phyloP scores from a whole-genome alignment of 2,797 vertebrate genomes.

The Triplophysa yarkandensis region DNA sequence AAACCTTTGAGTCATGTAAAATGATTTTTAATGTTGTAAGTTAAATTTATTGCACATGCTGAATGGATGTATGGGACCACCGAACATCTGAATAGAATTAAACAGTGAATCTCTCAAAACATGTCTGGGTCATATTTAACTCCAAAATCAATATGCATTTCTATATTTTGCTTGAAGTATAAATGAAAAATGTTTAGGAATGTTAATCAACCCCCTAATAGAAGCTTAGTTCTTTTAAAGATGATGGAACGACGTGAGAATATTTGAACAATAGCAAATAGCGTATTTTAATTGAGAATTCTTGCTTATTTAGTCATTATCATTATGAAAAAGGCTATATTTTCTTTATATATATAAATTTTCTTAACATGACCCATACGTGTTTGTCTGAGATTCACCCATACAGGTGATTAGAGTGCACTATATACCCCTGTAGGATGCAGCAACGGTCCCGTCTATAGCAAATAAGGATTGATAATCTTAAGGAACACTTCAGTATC shows the following conservation, averaged over 20 bases:
- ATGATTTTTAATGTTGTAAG: slow-evolving; percentile 1
- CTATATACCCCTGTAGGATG: neutral
- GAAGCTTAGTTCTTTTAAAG: no score
- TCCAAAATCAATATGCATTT: neutral
- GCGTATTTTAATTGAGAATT: no score
- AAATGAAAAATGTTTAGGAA: neutral
- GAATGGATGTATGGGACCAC: slow-evolving; percentile 32
- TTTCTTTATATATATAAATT: no score
- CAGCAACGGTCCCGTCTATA: slow-evolving; percentile 6
- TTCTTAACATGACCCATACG: neutral
- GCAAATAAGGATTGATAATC: neutral
- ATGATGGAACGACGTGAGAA: no score
- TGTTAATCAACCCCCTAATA: no score
- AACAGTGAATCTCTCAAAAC: neutral
- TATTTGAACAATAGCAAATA: no score
- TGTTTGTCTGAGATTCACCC: neutral
- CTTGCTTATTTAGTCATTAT: no score
- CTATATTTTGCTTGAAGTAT: no score
- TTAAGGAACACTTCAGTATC: slow-evolving; percentile 5
- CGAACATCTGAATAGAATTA: neutral
- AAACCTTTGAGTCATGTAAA: neutral
- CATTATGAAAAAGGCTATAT: no score
- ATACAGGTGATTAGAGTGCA: neutral
- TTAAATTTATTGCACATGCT: slow-evolving; percentile 1
- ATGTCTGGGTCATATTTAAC: slow-evolving; percentile 7